Conservation (phyloP, 2,113 vertebrate genomes). For the Ptyas mucosa region DNA sequence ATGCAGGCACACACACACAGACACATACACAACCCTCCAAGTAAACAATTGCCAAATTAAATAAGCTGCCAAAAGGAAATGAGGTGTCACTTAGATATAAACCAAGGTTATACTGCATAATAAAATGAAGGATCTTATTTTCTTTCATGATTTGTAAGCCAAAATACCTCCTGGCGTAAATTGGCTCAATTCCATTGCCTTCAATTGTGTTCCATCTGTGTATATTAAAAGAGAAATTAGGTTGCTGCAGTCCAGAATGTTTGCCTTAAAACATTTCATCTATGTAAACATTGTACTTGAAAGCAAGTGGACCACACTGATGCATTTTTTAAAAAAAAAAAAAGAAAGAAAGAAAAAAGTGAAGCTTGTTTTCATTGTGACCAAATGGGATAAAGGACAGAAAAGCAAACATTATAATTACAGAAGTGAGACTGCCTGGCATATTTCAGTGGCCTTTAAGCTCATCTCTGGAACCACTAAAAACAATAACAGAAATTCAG, state of each 20-base stretch:
- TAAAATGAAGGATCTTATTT: constrained; percentile 39
- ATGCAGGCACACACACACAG: not conserved
- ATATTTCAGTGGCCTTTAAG: not conserved
- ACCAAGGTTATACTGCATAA: constrained; percentile 45
- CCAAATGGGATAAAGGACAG: constrained; percentile 2
- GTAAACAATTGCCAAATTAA: constrained; percentile 46
- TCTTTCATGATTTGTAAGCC: constrained; percentile 5
- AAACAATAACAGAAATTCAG: not conserved
- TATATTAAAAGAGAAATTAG: constrained; percentile 36
- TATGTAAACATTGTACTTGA: constrained; percentile 27
- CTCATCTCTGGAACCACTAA: not conserved
- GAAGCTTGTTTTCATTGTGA: not conserved
- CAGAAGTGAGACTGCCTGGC: not conserved
- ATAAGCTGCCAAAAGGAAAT: constrained; percentile 20
- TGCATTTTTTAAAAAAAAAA: not conserved
- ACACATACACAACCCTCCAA: not conserved
- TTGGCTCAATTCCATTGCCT: constrained; percentile 36
- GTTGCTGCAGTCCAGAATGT: constrained; percentile 35
- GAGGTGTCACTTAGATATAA: constrained; percentile 28
- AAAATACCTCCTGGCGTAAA: constrained; percentile 40
- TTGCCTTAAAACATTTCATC: constrained; percentile 28
- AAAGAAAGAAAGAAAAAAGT: not conserved
- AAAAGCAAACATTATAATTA: not conserved
- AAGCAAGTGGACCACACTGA: constrained; percentile 24
- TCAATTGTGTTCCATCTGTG: constrained; percentile 26